phyloP scores from a whole-genome alignment of 2,888 invertebrate species.

The Drosophila paracracens region DNA sequence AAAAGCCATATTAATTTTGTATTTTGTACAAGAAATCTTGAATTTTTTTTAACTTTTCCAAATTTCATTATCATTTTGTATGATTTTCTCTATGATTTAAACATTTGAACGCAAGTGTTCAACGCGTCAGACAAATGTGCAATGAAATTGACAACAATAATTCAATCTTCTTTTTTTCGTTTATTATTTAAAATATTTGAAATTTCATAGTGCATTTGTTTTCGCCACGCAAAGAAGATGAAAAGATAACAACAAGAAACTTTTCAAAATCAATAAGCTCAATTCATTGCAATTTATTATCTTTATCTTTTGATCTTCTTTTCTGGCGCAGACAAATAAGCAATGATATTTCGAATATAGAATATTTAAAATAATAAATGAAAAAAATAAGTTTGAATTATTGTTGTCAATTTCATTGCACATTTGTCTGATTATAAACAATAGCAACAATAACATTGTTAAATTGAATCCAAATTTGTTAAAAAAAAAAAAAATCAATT shows the following conservation, averaged over 20 bases:
- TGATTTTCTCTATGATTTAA: conserved; percentile 29
- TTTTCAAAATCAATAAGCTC: conserved; percentile 13
- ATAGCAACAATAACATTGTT: conserved; percentile 42
- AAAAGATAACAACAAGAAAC: conserved; percentile 27
- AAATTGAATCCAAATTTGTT: conserved; percentile 19
- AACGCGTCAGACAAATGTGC: conserved; percentile 42
- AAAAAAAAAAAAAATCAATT: conserved; percentile 3
- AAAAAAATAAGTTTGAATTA: neutral
- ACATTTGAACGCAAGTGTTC: conserved; percentile 33
- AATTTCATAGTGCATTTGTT: conserved; percentile 63
- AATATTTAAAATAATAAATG: conserved; percentile 2
- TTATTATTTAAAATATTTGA: conserved; percentile 6
- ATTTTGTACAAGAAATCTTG: conserved; percentile 31
- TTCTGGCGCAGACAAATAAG: conserved; percentile 52
- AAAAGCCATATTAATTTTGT: conserved; percentile 73
- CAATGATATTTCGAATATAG: conserved; percentile 44
- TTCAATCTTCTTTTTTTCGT: neutral
- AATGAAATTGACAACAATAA: conserved; percentile 38
- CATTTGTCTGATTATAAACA: conserved; percentile 42
- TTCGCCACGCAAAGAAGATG: conserved; percentile 23
- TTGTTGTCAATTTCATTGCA: conserved; percentile 37
- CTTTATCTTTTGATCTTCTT: conserved; percentile 21
- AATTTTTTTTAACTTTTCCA: conserved; percentile 32
- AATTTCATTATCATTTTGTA: conserved; percentile 7
- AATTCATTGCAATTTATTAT: conserved; percentile 42